Evolutionary conservation across 2,113 vertebrate genomes (phyloP).

Genomic region (Leptosomus discolor): DNA sequence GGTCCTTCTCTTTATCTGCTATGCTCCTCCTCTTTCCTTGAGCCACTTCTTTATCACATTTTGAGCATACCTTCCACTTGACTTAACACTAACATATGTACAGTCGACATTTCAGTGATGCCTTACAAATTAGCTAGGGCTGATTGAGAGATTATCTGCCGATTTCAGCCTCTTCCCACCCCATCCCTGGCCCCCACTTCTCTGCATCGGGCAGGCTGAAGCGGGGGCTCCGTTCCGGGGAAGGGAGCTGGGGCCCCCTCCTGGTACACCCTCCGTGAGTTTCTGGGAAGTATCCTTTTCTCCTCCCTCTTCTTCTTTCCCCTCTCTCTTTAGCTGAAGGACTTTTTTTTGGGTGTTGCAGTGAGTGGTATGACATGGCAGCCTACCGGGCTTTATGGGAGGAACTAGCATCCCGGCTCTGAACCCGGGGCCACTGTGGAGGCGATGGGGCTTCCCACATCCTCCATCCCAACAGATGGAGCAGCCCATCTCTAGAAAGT

Average conservation of each 20-base stretch:
- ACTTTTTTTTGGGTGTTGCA: background rate
- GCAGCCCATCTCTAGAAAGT: fast-evolving
- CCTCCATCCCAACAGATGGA: background rate
- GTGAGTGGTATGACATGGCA: fast-evolving
- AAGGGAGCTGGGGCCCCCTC: background rate
- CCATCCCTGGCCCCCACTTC: background rate
- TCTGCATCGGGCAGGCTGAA: fast-evolving
- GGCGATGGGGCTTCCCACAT: fast-evolving
- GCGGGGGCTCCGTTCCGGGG: fast-evolving
- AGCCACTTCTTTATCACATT: slow-evolving; percentile 42
- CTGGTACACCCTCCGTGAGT: background rate
- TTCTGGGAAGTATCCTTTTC: background rate
- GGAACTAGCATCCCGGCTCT: background rate
- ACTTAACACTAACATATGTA: slow-evolving; percentile 23
- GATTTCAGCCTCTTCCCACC: background rate
- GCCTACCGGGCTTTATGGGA: background rate
- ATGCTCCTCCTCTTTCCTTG: background rate
- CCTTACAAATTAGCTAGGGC: slow-evolving; percentile 41
- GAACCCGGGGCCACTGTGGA: fast-evolving
- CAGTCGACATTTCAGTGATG: slow-evolving; percentile 3
- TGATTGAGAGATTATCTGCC: background rate
- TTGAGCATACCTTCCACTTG: slow-evolving; percentile 53
- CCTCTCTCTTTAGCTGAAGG: background rate
- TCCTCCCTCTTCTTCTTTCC: background rate
- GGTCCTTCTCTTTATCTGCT: background rate